Percentiles rank a stretch among this genome's conserved stretches.
Evolutionary conservation across 1,140 invertebrate genomes (phyloP).

Genomic region (Drosophila ogumai): DNA sequence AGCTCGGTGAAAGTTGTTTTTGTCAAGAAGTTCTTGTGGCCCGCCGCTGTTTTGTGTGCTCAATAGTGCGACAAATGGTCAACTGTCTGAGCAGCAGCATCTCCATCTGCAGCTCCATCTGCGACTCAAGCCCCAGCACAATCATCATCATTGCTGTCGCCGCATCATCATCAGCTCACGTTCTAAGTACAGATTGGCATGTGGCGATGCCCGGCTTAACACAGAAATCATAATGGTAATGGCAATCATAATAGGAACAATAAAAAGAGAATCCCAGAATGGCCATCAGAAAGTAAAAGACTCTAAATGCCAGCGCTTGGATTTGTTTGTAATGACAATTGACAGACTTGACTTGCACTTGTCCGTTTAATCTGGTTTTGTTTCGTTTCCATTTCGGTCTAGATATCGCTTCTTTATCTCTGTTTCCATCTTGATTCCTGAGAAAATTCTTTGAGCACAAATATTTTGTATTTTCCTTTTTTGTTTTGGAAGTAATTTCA

Average conservation of each 20-base stretch:
- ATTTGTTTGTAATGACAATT: conserved; percentile 51
- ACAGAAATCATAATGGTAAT: conserved; percentile 81
- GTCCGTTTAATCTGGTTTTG: conserved; percentile 44
- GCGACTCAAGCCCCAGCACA: neutral
- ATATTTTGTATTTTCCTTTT: conserved; percentile 1
- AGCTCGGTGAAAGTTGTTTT: conserved; percentile 81
- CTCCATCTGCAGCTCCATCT: conserved; percentile 7
- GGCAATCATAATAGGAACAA: conserved; percentile 67
- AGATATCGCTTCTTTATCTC: conserved; percentile 8
- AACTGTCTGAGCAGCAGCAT: conserved; percentile 45
- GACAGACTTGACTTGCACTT: conserved; percentile 47
- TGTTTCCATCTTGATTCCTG: conserved; percentile 6
- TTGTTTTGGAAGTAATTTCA: neutral
- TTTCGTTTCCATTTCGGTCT: conserved; percentile 34
- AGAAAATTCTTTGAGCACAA: neutral
- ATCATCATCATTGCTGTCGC: conserved; percentile 32
- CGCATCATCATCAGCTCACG: conserved; percentile 57
- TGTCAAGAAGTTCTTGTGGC: conserved; percentile 67
- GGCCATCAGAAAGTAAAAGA: conserved; percentile 64
- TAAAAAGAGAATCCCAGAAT: conserved; percentile 58
- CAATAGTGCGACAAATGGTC: conserved; percentile 73
- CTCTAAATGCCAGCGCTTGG: conserved; percentile 43
- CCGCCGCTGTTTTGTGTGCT: conserved; percentile 54
- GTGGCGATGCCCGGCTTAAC: conserved; percentile 60
- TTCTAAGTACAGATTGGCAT: conserved; percentile 75